Evolutionary conservation across 2,888 invertebrate species (phyloP), one percentile per base, ranked within the genome.

Genomic region (Pandemis corylana): DNA sequence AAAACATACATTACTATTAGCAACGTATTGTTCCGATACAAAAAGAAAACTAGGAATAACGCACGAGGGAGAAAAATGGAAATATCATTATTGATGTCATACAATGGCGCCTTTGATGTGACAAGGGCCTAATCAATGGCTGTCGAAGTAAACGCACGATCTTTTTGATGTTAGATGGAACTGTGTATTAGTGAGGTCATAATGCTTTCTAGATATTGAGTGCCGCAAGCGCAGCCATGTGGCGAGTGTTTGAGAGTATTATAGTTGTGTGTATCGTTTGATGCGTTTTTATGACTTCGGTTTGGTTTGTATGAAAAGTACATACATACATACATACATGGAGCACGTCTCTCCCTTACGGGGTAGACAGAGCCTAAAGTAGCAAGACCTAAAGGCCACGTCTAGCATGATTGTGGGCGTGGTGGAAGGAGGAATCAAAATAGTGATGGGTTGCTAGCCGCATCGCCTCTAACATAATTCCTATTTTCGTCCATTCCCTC

Each of bases 91-190:
- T 85, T 84, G 82, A 87, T 85, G 84, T 84, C 84, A 81, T 77
- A 92, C 93, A 93, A 93, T 93, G 78, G 88, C 76, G 78, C 78
- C 91, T 94, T 94, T 94, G 94, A 94, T 90, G 93, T 93, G 91
- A 93, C 93, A 91, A 85, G 87, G 85, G 85, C 84, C 86, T 89
- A 92, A 91, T 92, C 91, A 93, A 93, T 91, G 88, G 85, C 79
- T 85, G 85, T 88, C 85, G 86, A 85, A 84, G 86, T 86, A 89
- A 88, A 89, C 84, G 82, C 83, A 83, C 83, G 79, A 82, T 81
- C 82, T 85, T 87, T 89, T 90, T 89, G 89, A 90, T 89, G 87
- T 90, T 78, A 76, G 79, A 67, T 78, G 76, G 79, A 80, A 80
- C 75, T 78, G 79, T 75, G 75, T 72, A 67, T 75, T 41, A 70